Base-by-base conservation (phyloP, 2,888 invertebrate genomes). In the Acrobasis repandana region DNA sequence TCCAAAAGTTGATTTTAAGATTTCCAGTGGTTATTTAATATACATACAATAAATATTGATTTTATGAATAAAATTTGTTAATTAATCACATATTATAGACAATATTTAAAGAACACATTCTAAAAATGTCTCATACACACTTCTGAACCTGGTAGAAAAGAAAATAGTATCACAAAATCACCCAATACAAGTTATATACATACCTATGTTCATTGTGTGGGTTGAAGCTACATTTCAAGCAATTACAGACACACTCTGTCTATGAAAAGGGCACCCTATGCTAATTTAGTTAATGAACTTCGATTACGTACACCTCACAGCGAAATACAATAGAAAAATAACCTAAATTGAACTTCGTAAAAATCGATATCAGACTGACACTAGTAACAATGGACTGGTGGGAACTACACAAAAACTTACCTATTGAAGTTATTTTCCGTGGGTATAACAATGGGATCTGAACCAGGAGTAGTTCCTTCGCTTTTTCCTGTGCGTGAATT, bases 301-400 rank as follows among this genome's bases (percentile, higher is more conserved):
- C 71, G 69, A 70, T 72, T 75, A 73, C 70, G 76, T 72, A 74
- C 76, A 78, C 79, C 76, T 75, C 79, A 81, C 76, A 74, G 75
- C 76, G 69, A 77, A 84, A 85, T 86, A 89, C 85, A 85, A 83
- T 82, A 72, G 77, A 77, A 85, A 83, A 83, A 85, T 90, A 90
- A 91, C 90, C 89, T 88, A 85, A 86, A 83, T 84, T 82, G 84
- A 74, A 73, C 80, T 73, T 75, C 75, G 65, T 85, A 86, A 92
- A 92, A 92, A 92, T 92, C 92, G 80, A 92, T 92, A 91, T 65
- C 70, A 74, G 77, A 76, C 71, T 83, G 80, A 80, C 81, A 81
- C 75, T 73, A 73, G 76, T 75, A 83, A 85, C 84, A 86, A 85
- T 82, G 81, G 79, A 74, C 64, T 70, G 70, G 71, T 74, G 71